phyloP scores from a whole-genome alignment of 2,888 invertebrate species.

The Trachelus tabidus region DNA sequence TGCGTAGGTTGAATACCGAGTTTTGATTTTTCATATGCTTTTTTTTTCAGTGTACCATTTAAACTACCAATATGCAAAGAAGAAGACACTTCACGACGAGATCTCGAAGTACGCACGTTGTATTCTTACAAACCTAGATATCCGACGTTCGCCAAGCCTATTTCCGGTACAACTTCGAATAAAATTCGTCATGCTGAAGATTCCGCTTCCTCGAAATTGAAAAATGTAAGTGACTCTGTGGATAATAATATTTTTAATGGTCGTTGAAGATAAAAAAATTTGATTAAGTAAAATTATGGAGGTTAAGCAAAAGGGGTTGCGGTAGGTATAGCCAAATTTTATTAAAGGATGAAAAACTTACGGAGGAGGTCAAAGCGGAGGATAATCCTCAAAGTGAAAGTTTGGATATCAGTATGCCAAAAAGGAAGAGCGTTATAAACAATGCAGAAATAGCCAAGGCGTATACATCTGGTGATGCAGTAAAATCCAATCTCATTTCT shows the following conservation, averaged over 20 bases:
- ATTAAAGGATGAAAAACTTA: neutral
- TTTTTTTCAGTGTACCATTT: constrained; percentile 40
- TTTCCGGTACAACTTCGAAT: neutral
- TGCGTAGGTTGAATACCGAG: neutral
- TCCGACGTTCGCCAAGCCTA: neutral
- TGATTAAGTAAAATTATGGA: neutral
- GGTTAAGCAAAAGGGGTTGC: neutral
- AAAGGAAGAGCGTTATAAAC: neutral
- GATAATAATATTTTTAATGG: neutral
- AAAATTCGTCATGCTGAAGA: neutral
- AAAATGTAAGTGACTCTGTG: neutral
- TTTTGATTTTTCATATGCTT: neutral
- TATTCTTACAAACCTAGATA: constrained; percentile 24
- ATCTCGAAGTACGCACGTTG: constrained; percentile 33
- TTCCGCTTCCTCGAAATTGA: neutral
- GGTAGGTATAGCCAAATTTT: neutral
- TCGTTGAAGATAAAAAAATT: neutral
- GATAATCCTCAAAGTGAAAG: neutral
- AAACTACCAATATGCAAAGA: constrained; percentile 39
- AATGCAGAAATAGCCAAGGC: neutral
- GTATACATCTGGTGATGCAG: neutral
- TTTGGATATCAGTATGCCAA: neutral
- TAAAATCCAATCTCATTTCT: neutral
- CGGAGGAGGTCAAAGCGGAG: neutral
- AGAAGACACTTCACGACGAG: constrained; percentile 28